Percentiles rank a stretch among this genome's conserved stretches.
phyloP scores from a whole-genome alignment of 2,888 invertebrate genomes.

The Tipula vernalis region DNA sequence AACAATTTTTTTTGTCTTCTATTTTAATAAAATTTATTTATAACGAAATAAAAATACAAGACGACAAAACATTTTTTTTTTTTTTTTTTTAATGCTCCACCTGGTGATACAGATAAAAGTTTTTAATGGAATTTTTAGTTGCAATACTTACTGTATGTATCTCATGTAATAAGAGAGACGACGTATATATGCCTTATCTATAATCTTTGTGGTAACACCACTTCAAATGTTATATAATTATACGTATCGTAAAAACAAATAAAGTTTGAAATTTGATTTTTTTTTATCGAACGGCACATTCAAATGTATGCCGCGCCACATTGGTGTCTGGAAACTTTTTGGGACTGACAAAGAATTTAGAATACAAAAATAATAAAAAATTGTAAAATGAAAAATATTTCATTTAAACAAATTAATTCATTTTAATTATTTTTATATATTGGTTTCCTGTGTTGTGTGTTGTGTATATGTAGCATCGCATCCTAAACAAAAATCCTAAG shows the following conservation, averaged over 20 bases:
- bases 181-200: neutral
- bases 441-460: neutral
- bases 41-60: neutral
- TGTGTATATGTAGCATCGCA: neutral
- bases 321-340: neutral
- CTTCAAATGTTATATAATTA: neutral
- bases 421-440: neutral
- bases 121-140: neutral
- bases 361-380: neutral
- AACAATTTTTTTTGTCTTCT: neutral
- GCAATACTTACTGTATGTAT: neutral
- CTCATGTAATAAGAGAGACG: neutral
- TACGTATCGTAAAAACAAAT: neutral
- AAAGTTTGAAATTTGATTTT: neutral
- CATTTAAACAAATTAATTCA: neutral
- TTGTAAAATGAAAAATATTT: neutral
- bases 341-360: neutral
- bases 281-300: neutral
- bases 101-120: conserved; percentile 4
- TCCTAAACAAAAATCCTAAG: neutral
- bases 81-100: neutral
- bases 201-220: neutral
- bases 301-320: neutral
- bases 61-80: neutral
- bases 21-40: neutral